Evolutionary conservation across 2,888 invertebrate genomes (phyloP).

Genomic region (Crocallis elinguaria): DNA sequence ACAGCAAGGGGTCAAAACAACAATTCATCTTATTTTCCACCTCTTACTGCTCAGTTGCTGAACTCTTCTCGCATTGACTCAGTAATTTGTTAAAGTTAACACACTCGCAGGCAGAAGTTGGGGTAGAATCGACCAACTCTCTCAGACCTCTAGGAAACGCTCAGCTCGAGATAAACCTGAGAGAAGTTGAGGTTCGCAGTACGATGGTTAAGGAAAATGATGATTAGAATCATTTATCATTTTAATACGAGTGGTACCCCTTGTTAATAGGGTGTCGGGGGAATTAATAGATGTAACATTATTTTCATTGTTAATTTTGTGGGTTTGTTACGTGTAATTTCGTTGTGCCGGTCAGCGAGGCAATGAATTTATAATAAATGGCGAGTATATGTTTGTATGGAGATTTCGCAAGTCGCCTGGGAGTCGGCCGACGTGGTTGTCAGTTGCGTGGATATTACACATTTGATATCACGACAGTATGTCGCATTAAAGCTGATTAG

Average conservation of each 20-base stretch:
- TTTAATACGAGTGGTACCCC: constrained; percentile 79
- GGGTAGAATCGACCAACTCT: constrained; percentile 61
- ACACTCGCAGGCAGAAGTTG: constrained; percentile 64
- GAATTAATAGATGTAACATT: constrained; percentile 79
- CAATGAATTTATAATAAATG: constrained; percentile 52
- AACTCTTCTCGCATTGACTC: constrained; percentile 69
- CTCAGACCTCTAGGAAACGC: constrained; percentile 42
- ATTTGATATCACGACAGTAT: background rate
- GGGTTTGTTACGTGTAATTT: constrained; percentile 63
- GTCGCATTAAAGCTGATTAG: background rate
- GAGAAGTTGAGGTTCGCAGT: constrained; percentile 20
- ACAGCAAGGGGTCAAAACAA: constrained; percentile 64
- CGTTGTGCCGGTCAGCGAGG: constrained; percentile 51
- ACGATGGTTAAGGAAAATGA: constrained; percentile 61
- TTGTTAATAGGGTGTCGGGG: constrained; percentile 76
- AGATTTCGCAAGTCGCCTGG: constrained; percentile 32
- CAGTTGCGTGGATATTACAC: constrained; percentile 1
- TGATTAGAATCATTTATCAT: constrained; percentile 81
- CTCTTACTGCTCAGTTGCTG: constrained; percentile 61
- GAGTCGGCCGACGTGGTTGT: constrained; percentile 21
- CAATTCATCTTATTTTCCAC: constrained; percentile 70
- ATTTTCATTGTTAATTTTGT: constrained; percentile 79
- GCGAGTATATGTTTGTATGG: constrained; percentile 25
- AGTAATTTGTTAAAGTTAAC: constrained; percentile 82
- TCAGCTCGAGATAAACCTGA: constrained; percentile 14